Evolutionary conservation across 2,888 invertebrate genomes (phyloP).

Genomic region (Parnassius mnemosyne): DNA sequence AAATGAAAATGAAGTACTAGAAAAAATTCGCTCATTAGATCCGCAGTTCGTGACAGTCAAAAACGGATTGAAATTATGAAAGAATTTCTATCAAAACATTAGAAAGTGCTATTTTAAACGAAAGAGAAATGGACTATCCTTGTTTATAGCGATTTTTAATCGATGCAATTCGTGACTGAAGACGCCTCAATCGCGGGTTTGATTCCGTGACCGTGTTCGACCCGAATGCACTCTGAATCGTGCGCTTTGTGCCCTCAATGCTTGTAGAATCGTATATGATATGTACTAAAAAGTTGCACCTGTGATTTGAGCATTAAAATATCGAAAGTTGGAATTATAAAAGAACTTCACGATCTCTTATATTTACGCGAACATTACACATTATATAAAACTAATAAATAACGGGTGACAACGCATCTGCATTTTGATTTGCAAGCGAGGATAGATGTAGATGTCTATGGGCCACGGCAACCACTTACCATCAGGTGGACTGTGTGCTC

Average conservation of each 20-base stretch:
- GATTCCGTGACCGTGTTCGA: conserved; percentile 40
- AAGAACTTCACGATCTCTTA: no score
- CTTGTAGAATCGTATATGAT: conserved; percentile 16
- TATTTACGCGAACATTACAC: no score
- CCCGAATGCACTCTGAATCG: conserved; percentile 47
- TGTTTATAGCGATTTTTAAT: conserved; percentile 23
- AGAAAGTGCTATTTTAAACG: conserved; percentile 18
- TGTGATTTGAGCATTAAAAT: not conserved
- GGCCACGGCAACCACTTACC: no score
- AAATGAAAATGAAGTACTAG: not conserved
- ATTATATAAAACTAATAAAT: no score
- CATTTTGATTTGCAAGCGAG: no score
- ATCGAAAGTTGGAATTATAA: not conserved
- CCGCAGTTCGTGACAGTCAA: conserved; percentile 19
- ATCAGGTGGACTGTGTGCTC: no score
- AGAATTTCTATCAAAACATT: conserved; percentile 10
- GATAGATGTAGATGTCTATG: no score
- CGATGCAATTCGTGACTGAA: conserved; percentile 39
- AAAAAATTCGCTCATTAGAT: conserved; percentile 11
- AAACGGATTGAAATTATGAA: conserved; percentile 15
- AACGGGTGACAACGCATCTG: no score
- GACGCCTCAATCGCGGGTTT: conserved; percentile 28
- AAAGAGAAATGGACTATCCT: conserved; percentile 15
- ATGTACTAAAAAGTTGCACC: not conserved
- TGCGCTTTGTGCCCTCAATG: conserved; percentile 47